A percentile compares a stretch with the other conserved stretches of the same genome.
phyloP scores from a whole-genome alignment of 2,113 vertebrate species.

The Phyllopteryx taeniolatus region DNA sequence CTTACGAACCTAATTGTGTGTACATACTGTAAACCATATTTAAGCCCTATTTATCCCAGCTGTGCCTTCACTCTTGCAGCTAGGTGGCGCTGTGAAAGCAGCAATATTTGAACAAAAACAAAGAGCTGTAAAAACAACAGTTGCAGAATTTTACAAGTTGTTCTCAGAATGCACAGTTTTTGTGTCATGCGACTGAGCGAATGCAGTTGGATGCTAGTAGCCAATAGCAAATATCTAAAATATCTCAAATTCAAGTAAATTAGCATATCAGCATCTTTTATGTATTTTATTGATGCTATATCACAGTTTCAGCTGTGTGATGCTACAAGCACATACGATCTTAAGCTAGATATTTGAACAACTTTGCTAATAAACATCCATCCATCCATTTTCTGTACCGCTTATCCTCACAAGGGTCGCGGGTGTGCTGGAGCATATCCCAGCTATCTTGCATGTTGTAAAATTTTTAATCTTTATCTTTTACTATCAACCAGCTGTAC shows the following conservation, averaged over 20 bases:
- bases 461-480: background rate
- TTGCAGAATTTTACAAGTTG: background rate
- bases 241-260: background rate
- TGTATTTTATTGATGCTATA: background rate
- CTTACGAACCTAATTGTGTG: conserved; percentile 60
- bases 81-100: conserved; percentile 33
- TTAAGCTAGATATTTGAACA: background rate
- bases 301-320: background rate
- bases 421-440: too few species aligned
- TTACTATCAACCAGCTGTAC: background rate
- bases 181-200: background rate
- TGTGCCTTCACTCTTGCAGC: conserved; percentile 62
- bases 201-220: background rate
- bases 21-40: conserved; percentile 57
- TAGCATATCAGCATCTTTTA: background rate
- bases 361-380: background rate
- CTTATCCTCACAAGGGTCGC: too few species aligned
- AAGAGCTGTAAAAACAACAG: background rate
- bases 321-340: background rate
- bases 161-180: background rate
- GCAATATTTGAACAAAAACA: background rate
- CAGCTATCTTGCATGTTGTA: background rate
- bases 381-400: background rate
- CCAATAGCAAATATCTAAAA: background rate
- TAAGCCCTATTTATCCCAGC: conserved; percentile 57